These are phyloP conservation scores for Melanotaenia duboulayi DNA, from an alignment of 2,113 vertebrate genomes.

Conservation along the genomic window DNA sequence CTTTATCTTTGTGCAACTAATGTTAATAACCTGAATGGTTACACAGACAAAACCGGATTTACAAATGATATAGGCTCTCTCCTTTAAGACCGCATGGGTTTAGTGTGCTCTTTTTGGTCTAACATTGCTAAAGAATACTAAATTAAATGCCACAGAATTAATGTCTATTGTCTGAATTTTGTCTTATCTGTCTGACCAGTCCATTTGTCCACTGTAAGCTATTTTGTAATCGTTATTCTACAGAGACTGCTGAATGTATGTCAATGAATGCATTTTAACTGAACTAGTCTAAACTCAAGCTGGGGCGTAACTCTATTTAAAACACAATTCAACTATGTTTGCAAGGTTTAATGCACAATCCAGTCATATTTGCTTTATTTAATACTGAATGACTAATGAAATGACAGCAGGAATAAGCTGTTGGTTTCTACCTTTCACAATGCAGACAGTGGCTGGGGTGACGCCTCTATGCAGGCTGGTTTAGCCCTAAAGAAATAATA, in stretches of 20 bases:
- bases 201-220: neutral
- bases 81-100: neutral
- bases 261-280: neutral
- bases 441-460: neutral
- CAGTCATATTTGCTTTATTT: neutral
- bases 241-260: neutral
- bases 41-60: slow-evolving; percentile 32
- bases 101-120: neutral
- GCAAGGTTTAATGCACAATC: neutral
- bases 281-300: slow-evolving; percentile 11
- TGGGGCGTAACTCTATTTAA: slow-evolving; percentile 1
- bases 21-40: slow-evolving; percentile 24
- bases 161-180: neutral
- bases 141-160: neutral
- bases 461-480: neutral
- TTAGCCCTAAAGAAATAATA: slow-evolving; percentile 18
- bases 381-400: slow-evolving; percentile 9
- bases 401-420: neutral
- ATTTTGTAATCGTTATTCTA: neutral
- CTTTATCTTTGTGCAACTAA: slow-evolving; percentile 13
- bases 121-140: neutral
- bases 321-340: neutral
- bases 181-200: too few species aligned
- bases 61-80: slow-evolving; percentile 1
- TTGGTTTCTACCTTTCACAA: neutral